Percentiles rank a stretch among this genome's conserved stretches.
These are phyloP conservation scores for Caenorhabditis wallacei DNA, from an alignment of 2,888 invertebrate species.

Conservation along the genomic window DNA sequence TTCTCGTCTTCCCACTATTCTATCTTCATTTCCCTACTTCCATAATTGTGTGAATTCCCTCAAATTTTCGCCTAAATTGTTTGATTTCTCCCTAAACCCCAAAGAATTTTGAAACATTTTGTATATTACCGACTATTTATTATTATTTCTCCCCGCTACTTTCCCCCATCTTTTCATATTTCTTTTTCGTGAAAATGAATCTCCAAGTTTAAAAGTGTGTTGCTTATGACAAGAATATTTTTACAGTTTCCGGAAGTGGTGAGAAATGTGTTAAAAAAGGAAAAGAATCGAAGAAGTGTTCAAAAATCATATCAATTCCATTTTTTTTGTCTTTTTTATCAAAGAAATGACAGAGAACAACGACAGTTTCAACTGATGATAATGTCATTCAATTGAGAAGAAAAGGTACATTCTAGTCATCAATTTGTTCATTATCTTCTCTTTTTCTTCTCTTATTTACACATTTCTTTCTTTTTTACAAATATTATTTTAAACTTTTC, in stretches of 20 bases:
- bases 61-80: neutral
- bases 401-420: slow-evolving; percentile 15
- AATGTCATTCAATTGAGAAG: neutral
- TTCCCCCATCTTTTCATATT: slow-evolving; percentile 24
- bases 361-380: too few species aligned
- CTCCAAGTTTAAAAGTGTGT: too few species aligned
- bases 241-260: neutral
- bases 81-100: too few species aligned
- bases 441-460: slow-evolving; percentile 30
- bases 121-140: slow-evolving; percentile 32
- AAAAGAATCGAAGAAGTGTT: neutral
- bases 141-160: neutral
- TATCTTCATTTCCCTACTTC: neutral
- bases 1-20: slow-evolving; percentile 12
- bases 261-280: too few species aligned
- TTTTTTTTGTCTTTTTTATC: too few species aligned
- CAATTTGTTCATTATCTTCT: slow-evolving; percentile 20
- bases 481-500: neutral
- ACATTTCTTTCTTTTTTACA: slow-evolving; percentile 13
- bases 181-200: slow-evolving; percentile 29
- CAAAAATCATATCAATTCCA: too few species aligned
- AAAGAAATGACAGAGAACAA: neutral
- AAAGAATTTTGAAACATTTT: slow-evolving; percentile 25
- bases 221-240: neutral
- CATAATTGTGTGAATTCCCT: neutral